phyloP scores from a whole-genome alignment of 2,888 invertebrate species.

The Perizoma affinitatum region DNA sequence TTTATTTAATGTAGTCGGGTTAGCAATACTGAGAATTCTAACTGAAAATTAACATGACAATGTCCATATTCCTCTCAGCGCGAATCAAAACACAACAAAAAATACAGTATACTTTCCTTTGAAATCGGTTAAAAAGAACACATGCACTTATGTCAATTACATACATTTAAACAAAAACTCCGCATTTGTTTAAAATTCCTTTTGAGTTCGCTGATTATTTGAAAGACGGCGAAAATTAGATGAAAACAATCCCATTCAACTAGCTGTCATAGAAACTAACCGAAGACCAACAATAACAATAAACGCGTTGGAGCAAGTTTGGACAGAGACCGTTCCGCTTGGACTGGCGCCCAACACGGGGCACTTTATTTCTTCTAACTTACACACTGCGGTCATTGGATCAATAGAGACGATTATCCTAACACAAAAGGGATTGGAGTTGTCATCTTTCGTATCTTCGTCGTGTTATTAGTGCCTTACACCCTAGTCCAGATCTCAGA shows the following conservation, averaged over 20 bases:
- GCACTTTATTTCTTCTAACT: constrained; percentile 44
- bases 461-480: no score
- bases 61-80: no score
- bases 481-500: no score
- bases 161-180: constrained; percentile 33
- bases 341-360: constrained; percentile 57
- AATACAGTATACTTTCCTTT: no score
- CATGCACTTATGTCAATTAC: constrained; percentile 11
- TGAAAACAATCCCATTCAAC: constrained; percentile 57
- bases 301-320: constrained; percentile 53
- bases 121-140: no score
- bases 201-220: constrained; percentile 49
- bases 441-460: not conserved
- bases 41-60: no score
- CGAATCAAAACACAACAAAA: no score
- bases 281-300: constrained; percentile 55
- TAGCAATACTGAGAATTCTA: no score
- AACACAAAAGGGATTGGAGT: not conserved
- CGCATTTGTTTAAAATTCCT: constrained; percentile 42
- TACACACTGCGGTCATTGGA: constrained; percentile 10
- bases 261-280: constrained; percentile 48
- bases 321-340: constrained; percentile 44
- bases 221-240: constrained; percentile 53
- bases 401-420: constrained; percentile 7
- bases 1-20: no score